Conservation (phyloP, 2,888 invertebrate genomes). For the Synergus umbraculus region DNA sequence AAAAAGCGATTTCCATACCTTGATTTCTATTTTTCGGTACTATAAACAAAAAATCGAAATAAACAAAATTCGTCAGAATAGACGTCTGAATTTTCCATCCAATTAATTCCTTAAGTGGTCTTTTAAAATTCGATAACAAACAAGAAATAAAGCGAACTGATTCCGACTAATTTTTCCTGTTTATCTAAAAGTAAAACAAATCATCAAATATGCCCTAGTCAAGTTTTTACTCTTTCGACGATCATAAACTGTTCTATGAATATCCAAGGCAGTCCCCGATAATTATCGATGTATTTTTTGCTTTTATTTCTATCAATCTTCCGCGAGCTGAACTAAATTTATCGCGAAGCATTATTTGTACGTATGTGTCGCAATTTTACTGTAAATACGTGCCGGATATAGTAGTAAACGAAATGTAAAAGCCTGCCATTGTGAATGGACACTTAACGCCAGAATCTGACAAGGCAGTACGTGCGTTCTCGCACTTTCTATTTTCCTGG, state of each 20-base stretch:
- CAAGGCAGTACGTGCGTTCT: conserved; percentile 33
- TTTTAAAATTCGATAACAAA: neutral
- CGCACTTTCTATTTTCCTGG: conserved; percentile 52
- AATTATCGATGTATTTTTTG: neutral
- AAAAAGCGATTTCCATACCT: too few species aligned
- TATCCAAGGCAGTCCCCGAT: neutral
- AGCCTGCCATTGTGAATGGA: conserved; percentile 40
- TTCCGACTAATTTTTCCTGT: too few species aligned
- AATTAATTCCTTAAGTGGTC: too few species aligned
- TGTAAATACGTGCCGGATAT: conserved; percentile 9
- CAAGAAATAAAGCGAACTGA: neutral
- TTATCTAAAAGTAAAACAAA: neutral
- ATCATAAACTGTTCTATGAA: neutral
- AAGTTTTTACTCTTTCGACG: neutral
- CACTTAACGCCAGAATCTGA: conserved; percentile 34
- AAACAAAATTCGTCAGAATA: too few species aligned
- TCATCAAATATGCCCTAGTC: neutral
- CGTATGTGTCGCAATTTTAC: neutral
- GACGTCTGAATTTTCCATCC: too few species aligned
- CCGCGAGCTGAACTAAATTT: neutral
- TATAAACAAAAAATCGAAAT: too few species aligned
- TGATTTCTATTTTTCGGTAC: too few species aligned
- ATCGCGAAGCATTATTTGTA: neutral
- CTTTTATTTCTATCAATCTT: neutral
- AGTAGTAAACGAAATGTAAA: conserved; percentile 21